Conservation (phyloP, 2,797 vertebrate species). For the Xyrichtys novacula region DNA sequence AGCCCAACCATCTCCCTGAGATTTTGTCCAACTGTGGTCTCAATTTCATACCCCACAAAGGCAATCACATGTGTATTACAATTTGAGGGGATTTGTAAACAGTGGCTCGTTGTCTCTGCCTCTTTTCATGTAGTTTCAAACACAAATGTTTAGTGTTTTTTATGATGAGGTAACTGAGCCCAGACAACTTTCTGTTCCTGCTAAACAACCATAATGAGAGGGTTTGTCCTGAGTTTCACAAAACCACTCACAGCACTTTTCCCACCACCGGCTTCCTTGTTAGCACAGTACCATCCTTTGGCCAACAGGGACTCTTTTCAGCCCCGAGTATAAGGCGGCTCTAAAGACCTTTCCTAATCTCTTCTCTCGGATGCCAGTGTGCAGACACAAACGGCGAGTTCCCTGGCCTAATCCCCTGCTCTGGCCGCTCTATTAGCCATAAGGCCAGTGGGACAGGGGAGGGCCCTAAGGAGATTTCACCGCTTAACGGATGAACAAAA, state of each 20-base stretch:
- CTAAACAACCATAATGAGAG: constrained; percentile 34
- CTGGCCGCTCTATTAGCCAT: constrained; percentile 78
- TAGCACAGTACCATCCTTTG: constrained; percentile 17
- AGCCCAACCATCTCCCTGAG: neutral
- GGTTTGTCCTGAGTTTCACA: constrained; percentile 26
- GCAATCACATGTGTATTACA: constrained; percentile 4
- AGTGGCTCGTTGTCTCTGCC: neutral
- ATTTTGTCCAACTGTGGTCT: neutral
- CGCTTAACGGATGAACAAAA: constrained; percentile 90
- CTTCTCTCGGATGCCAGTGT: constrained; percentile 57
- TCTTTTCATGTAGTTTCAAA: constrained; percentile 21
- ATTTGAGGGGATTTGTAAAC: neutral
- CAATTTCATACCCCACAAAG: neutral
- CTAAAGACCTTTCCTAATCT: constrained; percentile 71
- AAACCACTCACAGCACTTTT: constrained; percentile 49
- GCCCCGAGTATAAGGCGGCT: constrained; percentile 43
- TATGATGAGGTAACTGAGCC: constrained; percentile 22
- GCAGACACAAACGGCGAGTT: constrained; percentile 56
- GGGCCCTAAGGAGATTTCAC: constrained; percentile 85
- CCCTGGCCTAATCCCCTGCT: constrained; percentile 72
- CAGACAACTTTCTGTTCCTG: constrained; percentile 31
- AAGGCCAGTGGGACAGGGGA: constrained; percentile 78
- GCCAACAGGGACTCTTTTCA: constrained; percentile 58
- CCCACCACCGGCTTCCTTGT: constrained; percentile 52
- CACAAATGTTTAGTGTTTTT: constrained; percentile 37